Base-by-base conservation (phyloP, 2,797 vertebrate genomes). In the Crossoptilon crossoptilon region DNA sequence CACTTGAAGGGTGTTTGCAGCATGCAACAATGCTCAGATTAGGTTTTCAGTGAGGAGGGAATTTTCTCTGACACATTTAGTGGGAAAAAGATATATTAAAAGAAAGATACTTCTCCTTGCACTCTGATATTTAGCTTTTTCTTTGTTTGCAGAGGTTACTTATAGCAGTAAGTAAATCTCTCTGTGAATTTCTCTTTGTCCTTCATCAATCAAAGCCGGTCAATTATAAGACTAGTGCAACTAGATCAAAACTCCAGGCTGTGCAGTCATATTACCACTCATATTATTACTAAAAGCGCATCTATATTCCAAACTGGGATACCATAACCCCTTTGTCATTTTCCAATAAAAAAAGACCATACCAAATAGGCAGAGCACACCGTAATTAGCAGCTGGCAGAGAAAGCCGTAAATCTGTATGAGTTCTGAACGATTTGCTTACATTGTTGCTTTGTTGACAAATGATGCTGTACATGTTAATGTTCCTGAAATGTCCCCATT, bases 371-470 rank as follows among this genome's bases (percentile, higher is more conserved):
- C 98, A 97, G 96, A 98, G 97, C 98, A 97, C 98, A 98, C 98
- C 97, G 97, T 98, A 98, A 98, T 98, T 98, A 98, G 98, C 98
- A 98, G 98, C 97, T 98, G 98, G 98, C 98, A 98, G 98, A 97
- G 96, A 97, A 97, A 97, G 97, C 98, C 97, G 98, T 98, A 98
- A 98, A 98, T 98, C 98, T 98, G 97, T 98, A 97, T 97, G 97
- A 98, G 98, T 98, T 98, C 98, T 98, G 98, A 98, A 98, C 97
- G 98, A 98, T 98, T 98, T 98, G 98, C 98, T 98, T 98, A 98
- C 98, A 98, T 98, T 98, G 98, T 98, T 98, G 98, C 98, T 98
- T 98, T 98, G 98, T 98, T 98, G 98, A 98, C 98, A 98, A 98
- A 98, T 98, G 98, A 98, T 98, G 98, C 98, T 98, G 98, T 98